Evolutionary conservation across 2,797 vertebrate species (phyloP).

Genomic region (Brachymystax lenok): DNA sequence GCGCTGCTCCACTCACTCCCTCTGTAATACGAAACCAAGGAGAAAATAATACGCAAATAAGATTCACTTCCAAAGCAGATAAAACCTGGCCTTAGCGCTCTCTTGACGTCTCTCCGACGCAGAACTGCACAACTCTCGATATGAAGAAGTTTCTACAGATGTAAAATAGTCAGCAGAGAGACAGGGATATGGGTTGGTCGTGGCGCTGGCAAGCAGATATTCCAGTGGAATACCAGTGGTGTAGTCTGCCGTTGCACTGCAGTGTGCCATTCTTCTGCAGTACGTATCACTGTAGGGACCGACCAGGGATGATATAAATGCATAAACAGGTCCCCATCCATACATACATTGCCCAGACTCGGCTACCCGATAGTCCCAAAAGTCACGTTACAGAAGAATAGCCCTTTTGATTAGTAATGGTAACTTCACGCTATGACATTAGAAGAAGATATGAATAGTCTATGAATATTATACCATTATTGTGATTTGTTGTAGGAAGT

Average conservation of each 20-base stretch:
- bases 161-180: slow-evolving; percentile 16
- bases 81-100: slow-evolving; percentile 36
- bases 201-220: slow-evolving; percentile 57
- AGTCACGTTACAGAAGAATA: slow-evolving; percentile 5
- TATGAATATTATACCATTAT: neutral
- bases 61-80: slow-evolving; percentile 46
- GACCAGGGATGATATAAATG: slow-evolving; percentile 50
- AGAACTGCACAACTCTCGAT: slow-evolving; percentile 24
- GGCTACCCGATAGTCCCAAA: neutral
- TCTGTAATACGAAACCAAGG: slow-evolving; percentile 75
- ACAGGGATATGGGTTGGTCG: slow-evolving; percentile 34
- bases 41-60: slow-evolving; percentile 51
- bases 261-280: slow-evolving; percentile 63
- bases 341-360: slow-evolving; percentile 15
- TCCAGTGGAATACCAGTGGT: slow-evolving; percentile 45
- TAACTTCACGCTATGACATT: neutral
- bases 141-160: slow-evolving; percentile 53
- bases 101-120: slow-evolving; percentile 6
- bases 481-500: neutral
- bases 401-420: neutral
- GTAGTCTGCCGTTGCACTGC: slow-evolving; percentile 48
- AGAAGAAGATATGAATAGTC: too few relatives aligned
- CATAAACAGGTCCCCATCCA: slow-evolving; percentile 65
- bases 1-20: slow-evolving; percentile 39
- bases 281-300: slow-evolving; percentile 57